Conservation (phyloP, 2,888 invertebrate genomes). For the Mayetiola destructor region DNA sequence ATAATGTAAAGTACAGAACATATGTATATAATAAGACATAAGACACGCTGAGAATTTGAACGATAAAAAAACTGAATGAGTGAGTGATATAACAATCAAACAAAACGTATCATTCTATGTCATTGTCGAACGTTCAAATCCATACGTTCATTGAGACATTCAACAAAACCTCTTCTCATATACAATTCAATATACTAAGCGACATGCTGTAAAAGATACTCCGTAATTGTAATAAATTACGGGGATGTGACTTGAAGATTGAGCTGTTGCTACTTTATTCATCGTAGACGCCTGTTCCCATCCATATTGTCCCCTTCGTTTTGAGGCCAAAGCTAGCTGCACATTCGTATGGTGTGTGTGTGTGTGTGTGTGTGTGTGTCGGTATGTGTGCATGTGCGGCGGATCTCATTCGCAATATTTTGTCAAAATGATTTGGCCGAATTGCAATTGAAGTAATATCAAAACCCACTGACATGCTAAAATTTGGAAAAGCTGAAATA, state of each 20-base stretch:
- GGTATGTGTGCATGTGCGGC: too few species aligned
- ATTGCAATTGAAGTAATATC: neutral
- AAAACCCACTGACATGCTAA: neutral
- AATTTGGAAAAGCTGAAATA: neutral
- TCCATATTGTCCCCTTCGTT: neutral
- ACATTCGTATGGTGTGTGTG: neutral
- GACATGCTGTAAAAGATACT: conserved; percentile 14
- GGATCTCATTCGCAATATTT: too few species aligned
- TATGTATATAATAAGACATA: too few species aligned
- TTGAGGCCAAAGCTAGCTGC: neutral
- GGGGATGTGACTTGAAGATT: conserved; percentile 16
- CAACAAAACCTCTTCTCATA: neutral
- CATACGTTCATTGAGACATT: too few species aligned
- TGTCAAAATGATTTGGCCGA: neutral
- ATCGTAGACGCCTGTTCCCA: neutral
- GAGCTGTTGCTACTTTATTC: conserved; percentile 11
- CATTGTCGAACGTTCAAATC: conserved; percentile 4
- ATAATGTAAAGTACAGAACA: too few species aligned
- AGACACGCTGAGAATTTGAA: too few species aligned
- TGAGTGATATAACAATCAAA: conserved; percentile 12
- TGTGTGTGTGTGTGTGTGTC: neutral
- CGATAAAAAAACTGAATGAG: conserved; percentile 7
- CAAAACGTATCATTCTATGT: conserved; percentile 8
- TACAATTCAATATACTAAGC: neutral
- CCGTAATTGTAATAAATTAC: conserved; percentile 16